These are phyloP conservation scores for Dynastes grantii DNA, from an alignment of 2,888 invertebrate species.

Conservation along the genomic window DNA sequence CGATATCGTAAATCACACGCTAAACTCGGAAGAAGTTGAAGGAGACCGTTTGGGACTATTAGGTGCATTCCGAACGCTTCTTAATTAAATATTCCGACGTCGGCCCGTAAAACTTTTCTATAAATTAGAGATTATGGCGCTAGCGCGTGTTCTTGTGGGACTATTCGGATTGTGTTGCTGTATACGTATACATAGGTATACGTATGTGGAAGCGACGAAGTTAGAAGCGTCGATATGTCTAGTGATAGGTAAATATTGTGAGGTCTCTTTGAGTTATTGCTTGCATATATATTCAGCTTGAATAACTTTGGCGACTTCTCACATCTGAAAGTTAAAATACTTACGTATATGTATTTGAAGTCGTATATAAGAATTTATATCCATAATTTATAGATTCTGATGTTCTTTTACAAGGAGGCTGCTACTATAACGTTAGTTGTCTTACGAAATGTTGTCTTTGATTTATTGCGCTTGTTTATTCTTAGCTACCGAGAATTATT, in stretches of 20 bases:
- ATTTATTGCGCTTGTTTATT: no score
- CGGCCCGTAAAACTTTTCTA: conserved; percentile 53
- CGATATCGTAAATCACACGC: conserved; percentile 7
- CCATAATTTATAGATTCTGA: neutral
- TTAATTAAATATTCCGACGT: conserved; percentile 33
- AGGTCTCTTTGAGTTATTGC: neutral
- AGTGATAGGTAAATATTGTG: conserved; percentile 3
- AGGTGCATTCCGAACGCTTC: neutral
- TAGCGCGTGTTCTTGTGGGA: no score
- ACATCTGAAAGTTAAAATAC: neutral
- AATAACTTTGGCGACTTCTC: no score
- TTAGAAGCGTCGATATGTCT: neutral
- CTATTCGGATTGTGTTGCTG: no score
- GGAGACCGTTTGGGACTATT: neutral
- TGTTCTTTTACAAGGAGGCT: no score
- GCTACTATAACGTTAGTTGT: neutral
- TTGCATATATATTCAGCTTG: no score
- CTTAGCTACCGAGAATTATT: no score
- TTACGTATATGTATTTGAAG: neutral
- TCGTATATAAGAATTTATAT: conserved; percentile 35
- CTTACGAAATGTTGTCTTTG: no score
- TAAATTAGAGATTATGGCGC: conserved; percentile 50
- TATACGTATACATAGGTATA: neutral
- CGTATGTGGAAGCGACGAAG: neutral
- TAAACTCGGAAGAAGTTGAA: neutral